Percentiles rank a stretch among this genome's conserved stretches.
Evolutionary conservation across 2,113 vertebrate genomes (phyloP).

Genomic region (Pterocles gutturalis): DNA sequence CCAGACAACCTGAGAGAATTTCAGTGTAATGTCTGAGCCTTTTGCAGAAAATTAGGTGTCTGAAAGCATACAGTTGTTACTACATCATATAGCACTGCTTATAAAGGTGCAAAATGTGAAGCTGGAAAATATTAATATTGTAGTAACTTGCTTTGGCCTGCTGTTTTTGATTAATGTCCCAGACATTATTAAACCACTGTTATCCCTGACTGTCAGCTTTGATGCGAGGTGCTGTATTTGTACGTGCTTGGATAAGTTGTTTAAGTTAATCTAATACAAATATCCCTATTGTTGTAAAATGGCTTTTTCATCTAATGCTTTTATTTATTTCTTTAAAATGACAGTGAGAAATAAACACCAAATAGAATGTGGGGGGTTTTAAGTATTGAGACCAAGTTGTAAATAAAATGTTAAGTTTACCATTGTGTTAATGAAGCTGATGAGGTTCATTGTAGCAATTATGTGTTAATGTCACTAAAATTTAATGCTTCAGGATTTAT

Average conservation of each 20-base stretch:
- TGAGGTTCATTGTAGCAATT: neutral
- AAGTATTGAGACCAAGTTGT: neutral
- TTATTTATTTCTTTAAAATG: neutral
- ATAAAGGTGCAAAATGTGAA: neutral
- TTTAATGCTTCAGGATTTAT: neutral
- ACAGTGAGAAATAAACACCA: neutral
- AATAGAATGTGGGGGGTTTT: fast-evolving
- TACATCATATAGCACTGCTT: neutral
- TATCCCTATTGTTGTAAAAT: neutral
- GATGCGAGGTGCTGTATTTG: neutral
- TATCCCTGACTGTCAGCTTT: neutral
- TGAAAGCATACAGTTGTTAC: neutral
- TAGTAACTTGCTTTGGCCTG: neutral
- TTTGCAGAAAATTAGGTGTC: neutral
- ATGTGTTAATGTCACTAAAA: neutral
- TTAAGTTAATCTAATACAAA: neutral
- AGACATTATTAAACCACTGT: neutral
- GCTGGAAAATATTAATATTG: neutral
- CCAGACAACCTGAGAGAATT: neutral
- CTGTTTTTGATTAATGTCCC: neutral
- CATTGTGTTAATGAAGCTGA: neutral
- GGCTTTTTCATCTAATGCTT: neutral
- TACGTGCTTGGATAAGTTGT: neutral
- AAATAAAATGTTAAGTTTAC: neutral
- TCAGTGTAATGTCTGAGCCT: neutral